Percentiles rank a stretch among this genome's conserved stretches.
These are phyloP conservation scores for Casuarius casuarius DNA, from an alignment of 2,113 vertebrate species.

Conservation along the genomic window DNA sequence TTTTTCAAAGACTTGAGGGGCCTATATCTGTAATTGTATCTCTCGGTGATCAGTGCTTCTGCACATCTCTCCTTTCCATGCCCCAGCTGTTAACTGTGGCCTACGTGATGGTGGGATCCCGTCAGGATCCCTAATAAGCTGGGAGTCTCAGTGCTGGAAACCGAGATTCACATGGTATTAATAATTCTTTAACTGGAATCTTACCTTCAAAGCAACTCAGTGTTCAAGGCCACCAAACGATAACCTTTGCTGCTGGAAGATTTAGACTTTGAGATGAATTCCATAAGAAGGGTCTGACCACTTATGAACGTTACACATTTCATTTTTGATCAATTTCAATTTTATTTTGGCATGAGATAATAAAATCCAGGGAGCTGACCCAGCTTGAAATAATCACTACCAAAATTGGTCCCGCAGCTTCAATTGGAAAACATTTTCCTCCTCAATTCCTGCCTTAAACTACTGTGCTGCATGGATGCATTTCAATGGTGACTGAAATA, in stretches of 20 bases:
- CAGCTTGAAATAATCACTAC: conserved; percentile 52
- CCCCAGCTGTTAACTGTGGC: neutral
- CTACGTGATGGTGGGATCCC: rapidly evolving
- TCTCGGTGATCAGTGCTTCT: rapidly evolving
- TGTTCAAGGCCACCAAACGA: neutral
- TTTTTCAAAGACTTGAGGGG: neutral
- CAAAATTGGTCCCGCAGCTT: conserved; percentile 50
- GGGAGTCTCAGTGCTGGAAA: neutral
- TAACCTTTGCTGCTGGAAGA: neutral
- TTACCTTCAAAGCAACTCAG: neutral
- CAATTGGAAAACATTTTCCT: conserved; percentile 14
- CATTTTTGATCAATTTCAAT: conserved; percentile 58
- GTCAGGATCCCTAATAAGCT: neutral
- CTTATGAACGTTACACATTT: conserved; percentile 18
- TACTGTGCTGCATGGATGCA: neutral
- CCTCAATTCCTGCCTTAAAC: neutral
- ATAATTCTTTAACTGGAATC: neutral
- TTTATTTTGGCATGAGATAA: conserved; percentile 54
- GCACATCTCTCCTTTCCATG: rapidly evolving
- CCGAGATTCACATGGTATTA: neutral
- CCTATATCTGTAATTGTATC: rapidly evolving
- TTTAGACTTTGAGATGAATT: neutral
- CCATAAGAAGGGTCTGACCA: neutral
- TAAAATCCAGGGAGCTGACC: conserved; percentile 54
- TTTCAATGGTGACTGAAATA: neutral